Evolutionary conservation across 2,797 vertebrate genomes (phyloP).

Genomic region (Rhodeus uyekii): DNA sequence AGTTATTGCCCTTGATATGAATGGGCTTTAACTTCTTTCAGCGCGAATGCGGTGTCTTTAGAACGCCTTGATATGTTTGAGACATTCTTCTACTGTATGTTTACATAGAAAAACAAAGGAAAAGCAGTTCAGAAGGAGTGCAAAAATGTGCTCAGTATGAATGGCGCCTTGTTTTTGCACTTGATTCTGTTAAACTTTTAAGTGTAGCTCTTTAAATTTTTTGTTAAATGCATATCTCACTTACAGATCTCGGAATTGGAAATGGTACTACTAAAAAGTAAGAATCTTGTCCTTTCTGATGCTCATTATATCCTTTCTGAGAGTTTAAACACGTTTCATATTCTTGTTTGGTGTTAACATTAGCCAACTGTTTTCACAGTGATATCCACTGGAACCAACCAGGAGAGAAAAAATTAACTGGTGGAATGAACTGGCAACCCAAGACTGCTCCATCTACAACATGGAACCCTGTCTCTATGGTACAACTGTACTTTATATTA

Average conservation of each 20-base stretch:
- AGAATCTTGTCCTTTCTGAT: constrained; percentile 61
- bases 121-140: not conserved
- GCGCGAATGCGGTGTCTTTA: not conserved
- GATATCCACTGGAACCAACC: constrained; percentile 99
- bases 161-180: not conserved
- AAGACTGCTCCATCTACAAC: constrained; percentile 94
- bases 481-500: constrained; percentile 65
- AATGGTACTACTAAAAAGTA: constrained; percentile 98
- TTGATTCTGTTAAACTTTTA: not conserved
- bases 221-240: not conserved
- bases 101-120: not conserved
- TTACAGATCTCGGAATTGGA: constrained; percentile 94
- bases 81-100: no score
- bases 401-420: constrained; percentile 97
- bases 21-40: no score
- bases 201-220: not conserved
- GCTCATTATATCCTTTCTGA: not conserved
- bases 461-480: constrained; percentile 97
- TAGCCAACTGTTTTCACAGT: constrained; percentile 68
- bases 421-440: constrained; percentile 98
- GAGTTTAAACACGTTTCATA: not conserved
- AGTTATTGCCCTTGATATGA: no score
- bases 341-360: constrained; percentile 34
- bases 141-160: not conserved
- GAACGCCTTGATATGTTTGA: not conserved